Conservation (phyloP, 92 coral and sea anemone species). For the Micromussa lordhowensis region DNA sequence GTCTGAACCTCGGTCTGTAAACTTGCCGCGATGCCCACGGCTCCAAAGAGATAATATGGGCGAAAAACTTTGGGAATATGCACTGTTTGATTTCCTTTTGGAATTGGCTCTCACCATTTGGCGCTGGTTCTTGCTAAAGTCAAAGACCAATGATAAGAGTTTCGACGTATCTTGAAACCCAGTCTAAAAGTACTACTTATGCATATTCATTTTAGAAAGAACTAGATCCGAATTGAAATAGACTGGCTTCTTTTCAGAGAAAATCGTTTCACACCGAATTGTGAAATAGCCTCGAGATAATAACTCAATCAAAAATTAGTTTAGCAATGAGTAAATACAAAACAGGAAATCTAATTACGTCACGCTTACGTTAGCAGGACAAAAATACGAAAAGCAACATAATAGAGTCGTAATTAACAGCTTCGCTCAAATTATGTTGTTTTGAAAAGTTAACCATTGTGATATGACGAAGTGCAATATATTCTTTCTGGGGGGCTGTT, state of each 20-base stretch:
- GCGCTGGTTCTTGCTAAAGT: neutral
- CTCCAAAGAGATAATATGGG: neutral
- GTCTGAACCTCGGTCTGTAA: neutral
- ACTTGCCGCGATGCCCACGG: neutral
- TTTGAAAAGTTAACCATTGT: neutral
- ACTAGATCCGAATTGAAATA: neutral
- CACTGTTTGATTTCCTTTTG: neutral
- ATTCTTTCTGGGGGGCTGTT: neutral
- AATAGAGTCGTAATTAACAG: neutral
- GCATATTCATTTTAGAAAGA: neutral
- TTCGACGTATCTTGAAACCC: neutral
- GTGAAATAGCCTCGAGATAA: conserved; percentile 12
- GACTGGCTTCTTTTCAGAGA: neutral
- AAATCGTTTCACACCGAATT: neutral
- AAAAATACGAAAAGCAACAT: neutral
- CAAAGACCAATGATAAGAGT: conserved; percentile 1
- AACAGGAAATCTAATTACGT: neutral
- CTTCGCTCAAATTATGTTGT: neutral
- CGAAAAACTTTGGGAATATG: neutral
- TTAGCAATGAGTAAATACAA: neutral
- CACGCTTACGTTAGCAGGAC: neutral
- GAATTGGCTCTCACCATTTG: conserved; percentile 4
- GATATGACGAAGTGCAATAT: neutral
- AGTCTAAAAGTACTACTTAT: neutral
- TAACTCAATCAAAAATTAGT: conserved; percentile 9